phyloP scores from a whole-genome alignment of 1,140 invertebrate species.

The Drosophila melanica region DNA sequence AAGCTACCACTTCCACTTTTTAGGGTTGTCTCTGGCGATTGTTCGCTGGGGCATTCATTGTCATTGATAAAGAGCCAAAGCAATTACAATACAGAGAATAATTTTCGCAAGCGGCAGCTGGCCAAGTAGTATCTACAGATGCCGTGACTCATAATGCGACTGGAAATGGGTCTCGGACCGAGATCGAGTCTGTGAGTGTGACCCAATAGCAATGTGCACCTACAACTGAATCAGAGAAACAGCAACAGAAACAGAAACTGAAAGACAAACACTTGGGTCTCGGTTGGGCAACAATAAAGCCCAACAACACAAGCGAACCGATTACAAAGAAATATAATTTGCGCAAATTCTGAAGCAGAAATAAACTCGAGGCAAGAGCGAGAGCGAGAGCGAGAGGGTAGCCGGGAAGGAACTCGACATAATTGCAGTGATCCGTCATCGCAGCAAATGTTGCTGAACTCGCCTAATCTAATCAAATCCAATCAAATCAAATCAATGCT shows the following conservation, averaged over 20 bases:
- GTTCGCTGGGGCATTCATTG: constrained; percentile 37
- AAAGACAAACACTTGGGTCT: constrained; percentile 38
- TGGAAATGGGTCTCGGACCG: constrained; percentile 14
- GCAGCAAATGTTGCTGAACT: constrained; percentile 61
- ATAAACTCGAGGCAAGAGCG: not conserved
- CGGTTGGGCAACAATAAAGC: constrained; percentile 61
- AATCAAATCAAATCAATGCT: constrained; percentile 70
- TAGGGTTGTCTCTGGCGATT: constrained; percentile 56
- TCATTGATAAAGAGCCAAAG: constrained; percentile 63
- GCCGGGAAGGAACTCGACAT: constrained; percentile 35
- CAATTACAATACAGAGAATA: constrained; percentile 67
- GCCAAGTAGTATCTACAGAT: constrained; percentile 59
- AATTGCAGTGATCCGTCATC: constrained; percentile 64
- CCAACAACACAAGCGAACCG: constrained; percentile 71
- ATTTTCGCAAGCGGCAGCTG: constrained; percentile 67
- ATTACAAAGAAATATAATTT: constrained; percentile 81
- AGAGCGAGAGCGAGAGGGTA: not conserved
- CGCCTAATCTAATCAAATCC: constrained; percentile 70
- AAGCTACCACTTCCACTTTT: constrained; percentile 11
- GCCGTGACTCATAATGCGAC: constrained; percentile 59
- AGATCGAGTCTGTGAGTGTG: constrained; percentile 50
- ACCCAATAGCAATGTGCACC: constrained; percentile 77
- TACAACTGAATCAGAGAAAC: constrained; percentile 41
- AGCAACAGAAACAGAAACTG: not conserved
- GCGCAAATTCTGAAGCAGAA: constrained; percentile 60